phyloP scores from a whole-genome alignment of 2,113 vertebrate species.

The Thunnus maccoyii region DNA sequence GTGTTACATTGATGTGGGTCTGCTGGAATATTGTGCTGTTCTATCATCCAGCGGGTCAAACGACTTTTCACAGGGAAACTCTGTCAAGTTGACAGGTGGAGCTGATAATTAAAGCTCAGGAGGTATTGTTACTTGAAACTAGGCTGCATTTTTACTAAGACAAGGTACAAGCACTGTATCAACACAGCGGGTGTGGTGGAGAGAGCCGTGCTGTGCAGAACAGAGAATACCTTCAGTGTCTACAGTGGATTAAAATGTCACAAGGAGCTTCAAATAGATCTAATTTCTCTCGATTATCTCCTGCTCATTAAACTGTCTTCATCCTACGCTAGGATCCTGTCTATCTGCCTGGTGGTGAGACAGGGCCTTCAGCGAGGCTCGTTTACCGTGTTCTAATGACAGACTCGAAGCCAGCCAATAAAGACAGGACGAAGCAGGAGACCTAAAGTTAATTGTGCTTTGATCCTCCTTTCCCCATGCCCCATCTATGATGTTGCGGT shows the following conservation, averaged over 20 bases:
- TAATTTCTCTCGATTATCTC: conserved; percentile 62
- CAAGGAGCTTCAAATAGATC: conserved; percentile 39
- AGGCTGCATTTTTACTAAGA: conserved; percentile 46
- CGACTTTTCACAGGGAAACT: conserved; percentile 51
- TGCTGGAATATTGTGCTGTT: conserved; percentile 7
- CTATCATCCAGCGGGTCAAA: conserved; percentile 58
- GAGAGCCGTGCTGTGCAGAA: conserved; percentile 3
- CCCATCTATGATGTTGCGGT: conserved; percentile 5
- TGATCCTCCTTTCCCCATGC: conserved; percentile 52
- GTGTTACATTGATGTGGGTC: neutral
- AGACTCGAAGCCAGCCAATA: conserved; percentile 45
- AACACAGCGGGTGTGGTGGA: conserved; percentile 51
- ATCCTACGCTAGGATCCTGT: conserved; percentile 10
- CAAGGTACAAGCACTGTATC: conserved; percentile 46
- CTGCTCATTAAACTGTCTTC: conserved; percentile 59
- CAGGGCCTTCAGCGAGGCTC: conserved; percentile 32
- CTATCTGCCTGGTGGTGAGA: conserved; percentile 30
- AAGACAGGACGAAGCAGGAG: conserved; percentile 46
- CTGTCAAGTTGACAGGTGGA: conserved; percentile 59
- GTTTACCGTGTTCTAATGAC: conserved; percentile 57
- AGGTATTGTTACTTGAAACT: conserved; percentile 65
- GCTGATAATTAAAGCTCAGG: conserved; percentile 72
- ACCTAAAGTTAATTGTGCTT: conserved; percentile 51
- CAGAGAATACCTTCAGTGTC: conserved; percentile 37
- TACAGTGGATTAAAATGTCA: conserved; percentile 51